phyloP scores from a whole-genome alignment of 2,797 vertebrate species.

The Cossypha caffra region DNA sequence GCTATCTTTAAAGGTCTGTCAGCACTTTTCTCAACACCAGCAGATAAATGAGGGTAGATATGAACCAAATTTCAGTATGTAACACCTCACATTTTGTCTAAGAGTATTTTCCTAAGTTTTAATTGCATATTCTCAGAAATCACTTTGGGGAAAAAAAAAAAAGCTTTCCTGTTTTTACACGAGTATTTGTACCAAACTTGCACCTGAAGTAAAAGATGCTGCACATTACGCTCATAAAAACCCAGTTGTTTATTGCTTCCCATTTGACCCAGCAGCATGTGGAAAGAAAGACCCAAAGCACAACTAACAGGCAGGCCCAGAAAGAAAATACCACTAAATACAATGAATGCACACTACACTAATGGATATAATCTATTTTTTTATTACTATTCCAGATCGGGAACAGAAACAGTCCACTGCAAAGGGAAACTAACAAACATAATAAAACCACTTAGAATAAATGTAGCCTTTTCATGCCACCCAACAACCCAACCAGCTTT shows the following conservation, averaged over 20 bases:
- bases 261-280: not conserved
- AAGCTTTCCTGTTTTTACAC: not conserved
- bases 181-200: not conserved
- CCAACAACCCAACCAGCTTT: not conserved
- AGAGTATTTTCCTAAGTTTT: not conserved
- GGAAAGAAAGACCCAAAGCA: not conserved
- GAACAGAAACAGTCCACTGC: not conserved
- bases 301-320: not conserved
- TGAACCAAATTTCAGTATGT: rapidly evolving
- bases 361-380: not conserved
- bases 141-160: not conserved
- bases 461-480: rapidly evolving
- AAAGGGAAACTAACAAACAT: not conserved
- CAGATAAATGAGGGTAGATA: not conserved
- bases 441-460: not conserved
- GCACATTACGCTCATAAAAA: not conserved
- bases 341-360: not conserved
- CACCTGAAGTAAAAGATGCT: not conserved
- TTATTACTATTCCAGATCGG: not conserved
- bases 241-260: not conserved
- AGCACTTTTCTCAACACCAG: not conserved
- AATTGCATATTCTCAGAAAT: not conserved
- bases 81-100: not conserved
- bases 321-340: not conserved
- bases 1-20: not conserved